These are phyloP conservation scores for Blastobasis lacticolella DNA, from an alignment of 2,888 invertebrate genomes.

Conservation along the genomic window DNA sequence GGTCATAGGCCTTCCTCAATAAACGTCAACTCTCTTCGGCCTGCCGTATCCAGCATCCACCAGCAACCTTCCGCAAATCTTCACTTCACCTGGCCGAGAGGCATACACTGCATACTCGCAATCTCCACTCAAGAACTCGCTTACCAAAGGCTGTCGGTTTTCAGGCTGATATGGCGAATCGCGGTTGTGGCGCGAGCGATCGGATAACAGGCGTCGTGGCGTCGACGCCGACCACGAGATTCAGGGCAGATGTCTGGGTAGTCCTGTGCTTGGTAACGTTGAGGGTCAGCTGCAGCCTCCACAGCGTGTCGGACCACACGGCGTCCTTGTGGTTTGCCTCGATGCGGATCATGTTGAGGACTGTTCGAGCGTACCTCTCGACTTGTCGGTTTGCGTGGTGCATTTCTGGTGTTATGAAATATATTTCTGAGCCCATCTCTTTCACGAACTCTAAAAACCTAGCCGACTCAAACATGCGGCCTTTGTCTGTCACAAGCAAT, in stretches of 20 bases:
- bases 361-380: slow-evolving; percentile 14
- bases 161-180: no score
- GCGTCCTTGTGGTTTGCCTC: background rate
- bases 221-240: slow-evolving; percentile 13
- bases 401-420: slow-evolving; percentile 18
- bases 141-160: no score
- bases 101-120: no score
- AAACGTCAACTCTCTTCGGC: no score
- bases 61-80: no score
- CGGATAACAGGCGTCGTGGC: slow-evolving; percentile 12
- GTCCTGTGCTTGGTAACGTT: slow-evolving; percentile 15
- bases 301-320: slow-evolving; percentile 2
- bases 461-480: slow-evolving; percentile 6
- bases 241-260: slow-evolving; percentile 11
- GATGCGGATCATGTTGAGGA: slow-evolving; percentile 14
- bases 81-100: no score
- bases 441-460: slow-evolving; percentile 1
- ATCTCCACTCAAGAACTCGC: no score
- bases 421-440: slow-evolving; percentile 7
- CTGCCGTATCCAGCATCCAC: no score
- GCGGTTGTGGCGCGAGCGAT: slow-evolving; percentile 3
- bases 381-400: slow-evolving; percentile 17
- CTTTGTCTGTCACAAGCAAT: slow-evolving; percentile 4
- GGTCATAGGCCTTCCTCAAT: no score
- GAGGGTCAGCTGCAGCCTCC: slow-evolving; percentile 6